Evolutionary conservation across 2,113 vertebrate genomes (phyloP), one percentile per base, ranked within the genome.

Genomic region (Barbus barbus): DNA sequence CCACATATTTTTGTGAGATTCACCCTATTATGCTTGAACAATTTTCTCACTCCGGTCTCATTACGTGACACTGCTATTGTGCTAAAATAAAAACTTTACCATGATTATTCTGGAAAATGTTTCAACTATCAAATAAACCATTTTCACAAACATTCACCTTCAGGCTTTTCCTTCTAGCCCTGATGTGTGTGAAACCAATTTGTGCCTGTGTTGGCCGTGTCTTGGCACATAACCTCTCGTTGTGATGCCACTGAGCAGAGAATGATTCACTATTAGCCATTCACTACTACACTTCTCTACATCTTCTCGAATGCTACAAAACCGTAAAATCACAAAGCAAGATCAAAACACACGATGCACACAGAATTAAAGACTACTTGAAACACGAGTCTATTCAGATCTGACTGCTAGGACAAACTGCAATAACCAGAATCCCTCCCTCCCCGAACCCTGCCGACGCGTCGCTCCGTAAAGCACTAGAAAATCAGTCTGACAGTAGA

Each of bases 291-390:
- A 26, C 22, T 18, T 18, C 78, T 33, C 67, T 58, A 71, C 31
- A 14, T 61, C 58, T 22, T 31, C 16, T 48, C 73, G 9, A 31
- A 44, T 44, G 84, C 81, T 88, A 88, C 72, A 84, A 85, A 88
- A 85, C 48, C 73, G 51, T 82, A 83, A 85, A 84, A 85, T 63
- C 8, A 28, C 63, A 83, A 89, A 80, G 77, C 81, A 73, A 85
- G 18, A 48, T 77, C 4, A 83, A 82, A 82, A 82, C 16, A 81
- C 80, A 74, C 7, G 36, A 22, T 82, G 71, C 79, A 81, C 67
- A 86, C 74, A 53, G 48, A 82, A 48, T 41, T 61, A 76, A 80
- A 36, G 75, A 88, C 83, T 87, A 87, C 26, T 74, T 83, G 71
- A 86, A 88, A 84, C 44, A 86, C 61, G 4, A 65, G 74, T 74